A percentile compares a stretch with the other conserved stretches of the same genome.
These are phyloP conservation scores for Eulacestoma nigropectus DNA, from an alignment of 2,113 vertebrate species.

Conservation along the genomic window DNA sequence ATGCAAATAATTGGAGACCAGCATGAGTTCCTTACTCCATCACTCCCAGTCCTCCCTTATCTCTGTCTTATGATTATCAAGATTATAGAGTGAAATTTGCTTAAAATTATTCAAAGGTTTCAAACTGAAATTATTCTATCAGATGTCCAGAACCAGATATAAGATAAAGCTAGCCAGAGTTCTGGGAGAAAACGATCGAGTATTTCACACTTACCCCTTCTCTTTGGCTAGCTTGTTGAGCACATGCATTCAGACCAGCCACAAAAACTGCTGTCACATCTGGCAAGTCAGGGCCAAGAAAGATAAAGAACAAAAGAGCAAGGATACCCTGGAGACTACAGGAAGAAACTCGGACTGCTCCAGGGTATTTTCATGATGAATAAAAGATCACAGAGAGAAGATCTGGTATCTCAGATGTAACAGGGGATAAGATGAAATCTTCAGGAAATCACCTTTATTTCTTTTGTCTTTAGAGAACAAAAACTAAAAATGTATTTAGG, in stretches of 20 bases:
- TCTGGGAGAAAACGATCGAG: rapidly evolving
- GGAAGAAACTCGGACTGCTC: not conserved
- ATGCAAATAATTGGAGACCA: not conserved
- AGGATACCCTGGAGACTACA: not conserved
- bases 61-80: not conserved
- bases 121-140: not conserved
- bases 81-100: not conserved
- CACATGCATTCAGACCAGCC: not conserved
- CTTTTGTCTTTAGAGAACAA: not conserved
- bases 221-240: not conserved
- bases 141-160: not conserved
- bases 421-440: not conserved
- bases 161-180: not conserved
- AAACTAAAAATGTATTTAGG: not conserved
- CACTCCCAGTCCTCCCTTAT: not conserved
- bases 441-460: not conserved
- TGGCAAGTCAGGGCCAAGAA: not conserved
- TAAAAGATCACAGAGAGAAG: not conserved
- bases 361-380: not conserved
- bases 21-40: not conserved
- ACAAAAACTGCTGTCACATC: not conserved
- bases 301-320: not conserved
- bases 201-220: not conserved
- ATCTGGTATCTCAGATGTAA: not conserved
- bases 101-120: not conserved